Percentiles rank a stretch among this genome's conserved stretches.
Evolutionary conservation across 2,797 vertebrate species (phyloP).

Genomic region (Poeciliopsis turneri): DNA sequence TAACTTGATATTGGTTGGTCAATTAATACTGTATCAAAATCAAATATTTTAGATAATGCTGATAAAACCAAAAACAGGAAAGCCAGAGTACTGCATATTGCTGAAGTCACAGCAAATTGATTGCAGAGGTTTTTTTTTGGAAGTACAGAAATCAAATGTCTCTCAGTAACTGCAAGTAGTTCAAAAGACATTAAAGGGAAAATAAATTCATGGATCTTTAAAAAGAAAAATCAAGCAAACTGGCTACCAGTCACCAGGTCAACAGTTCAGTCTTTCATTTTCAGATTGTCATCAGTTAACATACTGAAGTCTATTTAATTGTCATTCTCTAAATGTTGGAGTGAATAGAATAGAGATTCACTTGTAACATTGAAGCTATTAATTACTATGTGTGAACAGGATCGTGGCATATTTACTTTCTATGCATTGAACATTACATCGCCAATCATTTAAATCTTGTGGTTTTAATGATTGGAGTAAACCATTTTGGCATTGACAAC

Average conservation of each 20-base stretch:
- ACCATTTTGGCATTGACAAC: not conserved
- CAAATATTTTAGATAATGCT: not conserved
- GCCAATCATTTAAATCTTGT: not conserved
- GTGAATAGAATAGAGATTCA: not conserved
- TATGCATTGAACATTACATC: not conserved
- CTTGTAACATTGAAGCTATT: not conserved
- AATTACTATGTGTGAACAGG: not conserved
- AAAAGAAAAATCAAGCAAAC: not conserved
- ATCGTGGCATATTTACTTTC: not conserved
- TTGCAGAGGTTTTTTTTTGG: not conserved
- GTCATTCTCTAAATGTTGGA: not conserved
- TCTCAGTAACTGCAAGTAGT: not conserved
- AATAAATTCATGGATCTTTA: not conserved
- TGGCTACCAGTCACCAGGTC: not conserved
- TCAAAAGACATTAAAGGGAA: not conserved
- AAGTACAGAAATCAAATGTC: not conserved
- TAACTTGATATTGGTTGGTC: not conserved
- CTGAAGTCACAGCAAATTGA: not conserved
- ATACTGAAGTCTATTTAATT: not conserved
- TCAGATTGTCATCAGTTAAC: not conserved
- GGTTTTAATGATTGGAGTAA: not conserved
- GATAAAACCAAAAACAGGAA: not conserved
- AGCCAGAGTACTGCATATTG: not conserved
- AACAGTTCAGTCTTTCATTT: not conserved
- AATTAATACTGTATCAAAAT: not conserved